Evolutionary conservation across 2,797 vertebrate species (phyloP).

Genomic region (Platyrinchus mystaceus): DNA sequence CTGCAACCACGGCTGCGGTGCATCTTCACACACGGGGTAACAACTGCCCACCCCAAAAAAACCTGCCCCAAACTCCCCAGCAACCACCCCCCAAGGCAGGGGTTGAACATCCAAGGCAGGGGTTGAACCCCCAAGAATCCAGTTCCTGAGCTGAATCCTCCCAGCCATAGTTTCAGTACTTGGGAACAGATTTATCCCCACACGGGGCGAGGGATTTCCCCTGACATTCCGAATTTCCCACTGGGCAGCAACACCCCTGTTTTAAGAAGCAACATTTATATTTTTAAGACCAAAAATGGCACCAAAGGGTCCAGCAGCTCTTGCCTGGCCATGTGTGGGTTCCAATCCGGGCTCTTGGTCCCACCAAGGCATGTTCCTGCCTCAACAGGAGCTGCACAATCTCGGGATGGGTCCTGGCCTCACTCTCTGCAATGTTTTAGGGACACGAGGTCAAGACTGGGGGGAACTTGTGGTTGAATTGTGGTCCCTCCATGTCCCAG

Average conservation of each 20-base stretch:
- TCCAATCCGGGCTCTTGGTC: neutral
- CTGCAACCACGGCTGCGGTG: neutral
- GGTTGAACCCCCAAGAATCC: neutral
- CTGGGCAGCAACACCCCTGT: rapidly evolving
- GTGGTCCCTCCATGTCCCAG: too few species aligned
- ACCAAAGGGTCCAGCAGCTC: neutral
- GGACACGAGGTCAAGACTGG: neutral
- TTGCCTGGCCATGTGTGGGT: neutral
- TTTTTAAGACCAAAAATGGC: neutral
- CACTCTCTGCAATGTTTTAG: rapidly evolving
- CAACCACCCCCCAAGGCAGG: neutral
- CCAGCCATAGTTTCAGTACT: rapidly evolving
- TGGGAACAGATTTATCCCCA: neutral
- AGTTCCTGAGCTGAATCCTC: rapidly evolving
- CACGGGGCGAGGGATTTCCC: neutral
- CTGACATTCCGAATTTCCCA: neutral
- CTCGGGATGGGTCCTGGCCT: neutral
- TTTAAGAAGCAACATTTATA: neutral
- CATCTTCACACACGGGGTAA: rapidly evolving
- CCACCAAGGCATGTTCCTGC: rapidly evolving
- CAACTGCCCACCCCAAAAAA: neutral
- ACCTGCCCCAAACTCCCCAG: neutral
- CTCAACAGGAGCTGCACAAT: rapidly evolving
- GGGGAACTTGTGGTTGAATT: rapidly evolving
- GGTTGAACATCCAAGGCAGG: rapidly evolving